Evolutionary conservation across 2,797 vertebrate genomes (phyloP).

Genomic region (Trichosurus vulpecula): DNA sequence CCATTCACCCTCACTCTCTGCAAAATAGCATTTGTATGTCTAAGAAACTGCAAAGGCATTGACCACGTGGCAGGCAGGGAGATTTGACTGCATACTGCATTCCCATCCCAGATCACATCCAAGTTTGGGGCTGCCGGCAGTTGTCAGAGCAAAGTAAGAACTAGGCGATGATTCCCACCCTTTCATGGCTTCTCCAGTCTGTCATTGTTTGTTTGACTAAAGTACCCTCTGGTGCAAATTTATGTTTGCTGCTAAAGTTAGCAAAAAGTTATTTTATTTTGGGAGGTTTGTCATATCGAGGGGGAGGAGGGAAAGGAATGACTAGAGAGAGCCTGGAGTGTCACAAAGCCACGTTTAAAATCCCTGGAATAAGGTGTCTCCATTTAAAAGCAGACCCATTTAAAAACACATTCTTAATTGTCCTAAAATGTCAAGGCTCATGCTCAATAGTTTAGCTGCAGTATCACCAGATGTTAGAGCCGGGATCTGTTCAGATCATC

Average conservation of each 20-base stretch:
- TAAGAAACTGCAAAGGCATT: neutral
- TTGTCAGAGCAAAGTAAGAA: neutral
- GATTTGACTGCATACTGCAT: neutral
- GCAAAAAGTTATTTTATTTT: neutral
- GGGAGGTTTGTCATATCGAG: neutral
- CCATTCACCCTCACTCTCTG: accelerated
- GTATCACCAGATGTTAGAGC: neutral
- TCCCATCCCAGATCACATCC: no score
- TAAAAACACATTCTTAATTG: neutral
- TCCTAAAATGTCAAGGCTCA: neutral
- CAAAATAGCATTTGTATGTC: neutral
- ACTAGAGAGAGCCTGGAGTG: neutral
- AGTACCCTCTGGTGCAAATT: neutral
- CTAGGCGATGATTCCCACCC: neutral
- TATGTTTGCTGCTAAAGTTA: neutral
- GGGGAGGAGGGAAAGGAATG: neutral
- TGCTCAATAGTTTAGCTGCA: neutral
- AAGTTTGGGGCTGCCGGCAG: neutral
- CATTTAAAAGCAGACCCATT: neutral
- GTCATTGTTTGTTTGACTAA: neutral
- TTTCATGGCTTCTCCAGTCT: neutral
- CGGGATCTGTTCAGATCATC: neutral
- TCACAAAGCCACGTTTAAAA: constrained; percentile 22
- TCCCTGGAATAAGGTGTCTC: neutral
- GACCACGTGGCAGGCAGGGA: neutral